Base-by-base conservation (phyloP, 2,113 vertebrate genomes). In the Meleagris gallopavo region DNA sequence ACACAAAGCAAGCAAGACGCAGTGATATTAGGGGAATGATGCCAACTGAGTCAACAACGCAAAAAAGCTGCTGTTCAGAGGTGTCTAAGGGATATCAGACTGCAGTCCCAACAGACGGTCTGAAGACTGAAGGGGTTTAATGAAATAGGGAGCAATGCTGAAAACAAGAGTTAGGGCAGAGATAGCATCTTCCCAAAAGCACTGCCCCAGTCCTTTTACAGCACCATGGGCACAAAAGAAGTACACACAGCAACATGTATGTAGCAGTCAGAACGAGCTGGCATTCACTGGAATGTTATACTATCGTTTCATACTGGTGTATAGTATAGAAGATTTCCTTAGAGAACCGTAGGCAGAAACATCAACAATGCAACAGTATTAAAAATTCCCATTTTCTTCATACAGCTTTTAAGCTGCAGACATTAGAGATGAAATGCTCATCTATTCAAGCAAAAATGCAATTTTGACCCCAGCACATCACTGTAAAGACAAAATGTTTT, bases 401-500 rank as follows among this genome's bases (percentile, higher is more conserved):
- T 45, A 29, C 18, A 74, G 75, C 67, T 94, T 91, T 87, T 60
- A 77, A 83, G 24, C 76, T 83, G 79, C 32, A 73, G 83, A 55
- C 88, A 91, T 32, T 86, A 58, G 62, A 73, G 64, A 91, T 34
- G 16, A 83, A 86, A 86, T 22, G n/a, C 45, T 94, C 58, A 78
- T 50, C 88, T 93, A 25, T 41, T 75, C 60, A 93, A 89, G 89
- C 6, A 96, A 50, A 66, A 73, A 72, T 10, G 25, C 36, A 82
- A 43, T 58, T 91, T 61, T 86, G 85, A 91, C 90, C 92, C 76
- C 38, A 74, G 60, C 3, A 2, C 41, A 77, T 74, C 54, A 66
- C 3, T 7, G 16, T 65, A 83, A 91, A 96, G 73, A 21, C 45
- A 89, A 91, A 94, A 88, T 54, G 85, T 57, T 94, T 89, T 86